Base-by-base conservation (phyloP, 2,113 vertebrate genomes). In the Lamprologus callipterus region DNA sequence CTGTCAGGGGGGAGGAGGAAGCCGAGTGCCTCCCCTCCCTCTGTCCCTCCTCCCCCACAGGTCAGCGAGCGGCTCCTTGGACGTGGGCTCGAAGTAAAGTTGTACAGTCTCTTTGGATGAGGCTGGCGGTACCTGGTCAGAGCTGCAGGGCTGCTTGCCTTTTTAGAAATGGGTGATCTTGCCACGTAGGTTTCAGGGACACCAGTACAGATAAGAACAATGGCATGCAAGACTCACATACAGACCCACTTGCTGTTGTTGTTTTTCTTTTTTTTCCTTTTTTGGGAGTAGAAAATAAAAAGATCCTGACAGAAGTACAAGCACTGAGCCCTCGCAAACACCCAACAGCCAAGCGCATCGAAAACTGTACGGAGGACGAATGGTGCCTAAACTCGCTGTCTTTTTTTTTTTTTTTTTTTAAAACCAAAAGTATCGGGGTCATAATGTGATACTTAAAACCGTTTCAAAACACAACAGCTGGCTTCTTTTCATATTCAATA, bases 151-250 rank as follows among this genome's bases (percentile, higher is more conserved):
- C 88, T 90, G 92, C 87, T 87, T 78, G 82, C 91, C 91, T 89
- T 84, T 82, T 91, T 65, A 80, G 75, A 45, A 93, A 93, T 88
- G 88, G 82, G 88, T 89, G 88, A 89, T 93, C 83, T 91, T 37
- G 83, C 90, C 92, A 93, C 31, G 47, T 31, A 78, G 63, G 75
- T 63, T 85, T 90, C 85, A 85, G 92, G 93, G 90, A 94, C 91
- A 94, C 89, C 93, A 84, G 92, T 83, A 95, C 94, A 93, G 93
- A 93, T 90, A 91, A 91, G 85, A 94, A 95, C 93, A 93, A 96
- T 93, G 94, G 94, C 96, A 96, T 96, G 96, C 95, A 95, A 94
- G 94, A 96, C 93, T 94, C 94, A 95, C 93, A 91, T 83, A 95
- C 94, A 94, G 86, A 94, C 89, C 92, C 95, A 96, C 94, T 93